Percentiles rank a stretch among this genome's conserved stretches.
phyloP scores from a whole-genome alignment of 2,888 invertebrate genomes.

The Macaria liturata region DNA sequence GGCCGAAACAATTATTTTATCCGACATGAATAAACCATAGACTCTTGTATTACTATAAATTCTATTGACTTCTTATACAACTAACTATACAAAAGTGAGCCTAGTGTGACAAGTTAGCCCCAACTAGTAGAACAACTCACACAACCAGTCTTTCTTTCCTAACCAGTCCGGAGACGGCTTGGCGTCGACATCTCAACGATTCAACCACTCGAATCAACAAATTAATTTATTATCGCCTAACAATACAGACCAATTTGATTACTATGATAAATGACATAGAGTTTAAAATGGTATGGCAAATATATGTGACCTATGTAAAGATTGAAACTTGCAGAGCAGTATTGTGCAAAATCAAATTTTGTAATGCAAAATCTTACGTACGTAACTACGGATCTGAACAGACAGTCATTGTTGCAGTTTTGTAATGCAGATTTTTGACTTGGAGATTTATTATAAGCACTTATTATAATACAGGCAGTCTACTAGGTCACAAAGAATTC shows the following conservation, averaged over 20 bases:
- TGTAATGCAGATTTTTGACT: conserved; percentile 20
- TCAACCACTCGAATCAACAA: conserved; percentile 16
- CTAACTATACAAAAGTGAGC: conserved; percentile 5
- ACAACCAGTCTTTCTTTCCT: conserved; percentile 11
- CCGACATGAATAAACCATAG: too few species aligned
- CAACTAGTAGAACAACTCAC: conserved; percentile 25
- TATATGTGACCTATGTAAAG: conserved; percentile 31
- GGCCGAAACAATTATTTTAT: conserved; percentile 1
- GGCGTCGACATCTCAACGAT: conserved; percentile 27
- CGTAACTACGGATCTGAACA: conserved; percentile 26
- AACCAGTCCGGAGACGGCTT: conserved; percentile 31
- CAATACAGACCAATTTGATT: conserved; percentile 13
- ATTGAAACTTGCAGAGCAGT: conserved; percentile 15
- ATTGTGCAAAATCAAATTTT: conserved; percentile 32
- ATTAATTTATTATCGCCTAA: conserved; percentile 10
- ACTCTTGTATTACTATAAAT: too few species aligned
- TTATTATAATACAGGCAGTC: neutral
- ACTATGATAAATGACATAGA: neutral
- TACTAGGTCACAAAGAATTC: too few species aligned
- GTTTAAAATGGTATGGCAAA: conserved; percentile 16
- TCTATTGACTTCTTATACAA: neutral
- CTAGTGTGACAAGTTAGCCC: conserved; percentile 20
- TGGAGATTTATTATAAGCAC: too few species aligned
- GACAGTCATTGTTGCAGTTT: conserved; percentile 23
- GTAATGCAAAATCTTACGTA: conserved; percentile 29